Percentiles rank a stretch among this genome's conserved stretches.
Conservation (phyloP, 2,888 invertebrate species). For the Tuta absoluta region DNA sequence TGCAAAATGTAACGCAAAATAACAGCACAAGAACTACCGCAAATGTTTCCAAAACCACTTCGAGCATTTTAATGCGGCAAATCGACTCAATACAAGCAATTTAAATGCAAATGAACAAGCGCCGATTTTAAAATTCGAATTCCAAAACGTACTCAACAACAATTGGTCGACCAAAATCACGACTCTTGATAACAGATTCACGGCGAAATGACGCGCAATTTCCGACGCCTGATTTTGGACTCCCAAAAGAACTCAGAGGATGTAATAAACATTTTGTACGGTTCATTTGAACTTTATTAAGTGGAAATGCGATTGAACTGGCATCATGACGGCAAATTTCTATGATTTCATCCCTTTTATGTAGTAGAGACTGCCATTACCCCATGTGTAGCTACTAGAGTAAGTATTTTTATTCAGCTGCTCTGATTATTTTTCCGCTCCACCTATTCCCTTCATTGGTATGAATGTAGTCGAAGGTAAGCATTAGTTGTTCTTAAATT, state of each 20-base stretch:
- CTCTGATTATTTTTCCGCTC: too few species aligned
- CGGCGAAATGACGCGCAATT: conserved; percentile 42
- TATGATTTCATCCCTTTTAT: conserved; percentile 42
- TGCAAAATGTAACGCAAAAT: background rate
- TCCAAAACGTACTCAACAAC: conserved; percentile 7
- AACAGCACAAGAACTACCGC: background rate
- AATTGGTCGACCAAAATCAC: conserved; percentile 20
- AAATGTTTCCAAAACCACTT: background rate
- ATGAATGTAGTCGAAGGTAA: conserved; percentile 42
- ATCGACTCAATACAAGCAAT: conserved; percentile 13
- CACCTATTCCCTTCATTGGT: background rate
- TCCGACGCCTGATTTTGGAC: conserved; percentile 45
- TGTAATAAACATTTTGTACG: conserved; percentile 60
- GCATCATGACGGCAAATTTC: conserved; percentile 38
- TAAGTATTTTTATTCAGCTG: too few species aligned
- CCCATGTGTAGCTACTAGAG: background rate
- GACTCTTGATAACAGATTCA: conserved; percentile 24
- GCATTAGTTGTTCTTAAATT: conserved; percentile 33
- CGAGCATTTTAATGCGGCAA: background rate
- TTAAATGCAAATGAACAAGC: conserved; percentile 4
- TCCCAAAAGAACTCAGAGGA: conserved; percentile 42
- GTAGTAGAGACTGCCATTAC: conserved; percentile 18
- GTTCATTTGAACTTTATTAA: conserved; percentile 70
- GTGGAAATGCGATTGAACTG: conserved; percentile 53
- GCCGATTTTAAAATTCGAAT: conserved; percentile 8